Base-by-base conservation (phyloP, 2,797 vertebrate species). In the Scolopax bukidnonensis region DNA sequence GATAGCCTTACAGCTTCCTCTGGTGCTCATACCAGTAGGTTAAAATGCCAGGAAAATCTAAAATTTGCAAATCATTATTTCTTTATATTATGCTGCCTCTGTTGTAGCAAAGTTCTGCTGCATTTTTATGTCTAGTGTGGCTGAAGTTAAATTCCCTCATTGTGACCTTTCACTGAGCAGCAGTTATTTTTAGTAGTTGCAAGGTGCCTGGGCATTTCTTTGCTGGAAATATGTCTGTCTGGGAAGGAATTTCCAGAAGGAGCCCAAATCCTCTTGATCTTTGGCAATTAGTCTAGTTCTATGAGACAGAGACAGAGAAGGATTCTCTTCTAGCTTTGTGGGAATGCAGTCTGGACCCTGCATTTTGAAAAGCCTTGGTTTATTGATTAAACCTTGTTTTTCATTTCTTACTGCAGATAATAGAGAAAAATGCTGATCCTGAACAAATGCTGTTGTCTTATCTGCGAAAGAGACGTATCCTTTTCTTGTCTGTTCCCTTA, bases 381-480 rank as follows among this genome's bases (percentile, higher is more conserved):
- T 76, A 24, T 64, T 65, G 59, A 24, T 71, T 59, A 90, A 54
- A 77, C 16, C 15, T 91, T 83, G 32, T 16, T 78, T 91, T 95
- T 78, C 16, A 84, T 68, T 93, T 77, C 65, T 73, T 77, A 25
- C 13, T 93, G 56, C 96, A 99, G 99, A 97, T 99, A 40, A 93
- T 96, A 17, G 98, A 98, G 95, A 93, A 97, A 77, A 97, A 99
- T 98, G 98, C 96, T 1, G 98, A 99, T 93, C 99, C 99, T 28
- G 99, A 99, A 70, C 98, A 97, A 16, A 98, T 96, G 98, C 97
- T 99, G 69, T 67, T 99, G 80, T 95, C 98, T 51, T 99, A 98
- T 86, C 97, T 99, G 92, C 97, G 99, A 83, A 98, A 98, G 67
- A 98, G 92, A 19, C 60, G 98, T 99, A 99, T 99, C 98, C 98